Conservation (phyloP, 2,113 vertebrate species). For the Redunca redunca region DNA sequence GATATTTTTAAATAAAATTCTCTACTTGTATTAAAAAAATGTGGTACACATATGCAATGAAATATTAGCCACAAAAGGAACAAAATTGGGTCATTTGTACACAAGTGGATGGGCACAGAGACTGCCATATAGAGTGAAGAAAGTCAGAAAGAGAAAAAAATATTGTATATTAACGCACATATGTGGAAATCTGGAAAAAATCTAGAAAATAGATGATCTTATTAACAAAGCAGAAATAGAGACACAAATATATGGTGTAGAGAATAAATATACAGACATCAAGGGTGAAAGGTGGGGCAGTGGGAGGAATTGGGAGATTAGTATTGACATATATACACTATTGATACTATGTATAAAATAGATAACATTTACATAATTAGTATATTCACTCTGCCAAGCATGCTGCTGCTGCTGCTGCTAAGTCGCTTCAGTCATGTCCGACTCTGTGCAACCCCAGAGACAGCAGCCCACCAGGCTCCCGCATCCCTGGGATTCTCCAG, state of each 20-base stretch:
- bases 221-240: not conserved
- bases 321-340: not conserved
- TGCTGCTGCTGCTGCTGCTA: too few relatives aligned
- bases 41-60: not conserved
- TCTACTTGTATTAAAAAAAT: not conserved
- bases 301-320: not conserved
- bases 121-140: not conserved
- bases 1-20: not conserved
- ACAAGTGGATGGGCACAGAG: not conserved
- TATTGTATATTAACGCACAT: not conserved
- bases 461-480: too few relatives aligned
- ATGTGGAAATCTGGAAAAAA: not conserved
- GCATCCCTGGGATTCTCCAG: too few relatives aligned
- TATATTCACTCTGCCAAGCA: not conserved
- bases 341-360: not conserved
- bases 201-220: not conserved
- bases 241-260: not conserved
- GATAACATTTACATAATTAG: not conserved
- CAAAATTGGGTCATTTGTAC: not conserved
- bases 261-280: not conserved
- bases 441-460: too few relatives aligned
- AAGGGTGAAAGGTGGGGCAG: not conserved
- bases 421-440: accelerated
- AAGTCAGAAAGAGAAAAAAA: not conserved
- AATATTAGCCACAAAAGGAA: not conserved